A percentile compares a stretch with the other conserved stretches of the same genome.
These are phyloP conservation scores for Scaptomyza reducta DNA, from an alignment of 2,888 invertebrate genomes.

Conservation along the genomic window DNA sequence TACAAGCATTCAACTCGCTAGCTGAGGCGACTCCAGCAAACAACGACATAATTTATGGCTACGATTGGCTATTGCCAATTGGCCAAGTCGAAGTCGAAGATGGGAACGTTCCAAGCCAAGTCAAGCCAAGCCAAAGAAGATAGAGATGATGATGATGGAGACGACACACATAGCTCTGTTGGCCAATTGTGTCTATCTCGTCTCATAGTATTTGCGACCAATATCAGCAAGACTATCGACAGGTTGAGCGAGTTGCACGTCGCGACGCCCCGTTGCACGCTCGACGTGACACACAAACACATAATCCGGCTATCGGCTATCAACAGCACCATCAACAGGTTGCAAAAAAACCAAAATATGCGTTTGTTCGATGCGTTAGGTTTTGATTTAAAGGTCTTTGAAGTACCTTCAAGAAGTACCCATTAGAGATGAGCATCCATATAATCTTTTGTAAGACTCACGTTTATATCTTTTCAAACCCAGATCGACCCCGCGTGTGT, in stretches of 20 bases:
- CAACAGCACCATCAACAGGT: constrained; percentile 41
- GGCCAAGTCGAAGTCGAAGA: constrained; percentile 33
- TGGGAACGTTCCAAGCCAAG: constrained; percentile 36
- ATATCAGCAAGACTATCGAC: constrained; percentile 57
- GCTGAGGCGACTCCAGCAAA: constrained; percentile 22
- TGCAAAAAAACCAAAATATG: constrained; percentile 49
- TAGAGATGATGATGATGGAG: constrained; percentile 34
- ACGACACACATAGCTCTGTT: constrained; percentile 60
- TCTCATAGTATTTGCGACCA: constrained; percentile 3
- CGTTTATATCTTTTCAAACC: too few species aligned
- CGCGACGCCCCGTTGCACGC: constrained; percentile 37
- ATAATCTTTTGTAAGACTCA: too few species aligned
- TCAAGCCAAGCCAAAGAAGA: neutral
- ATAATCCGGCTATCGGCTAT: constrained; percentile 36
- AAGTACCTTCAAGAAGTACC: constrained; percentile 15
- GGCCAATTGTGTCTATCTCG: constrained; percentile 41
- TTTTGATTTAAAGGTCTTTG: constrained; percentile 18
- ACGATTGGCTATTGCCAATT: constrained; percentile 53
- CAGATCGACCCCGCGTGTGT: neutral
- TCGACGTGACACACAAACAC: constrained; percentile 63
- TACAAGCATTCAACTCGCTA: constrained; percentile 5
- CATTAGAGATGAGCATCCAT: constrained; percentile 2
- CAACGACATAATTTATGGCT: constrained; percentile 76
- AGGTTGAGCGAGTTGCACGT: constrained; percentile 71
- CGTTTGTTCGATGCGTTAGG: constrained; percentile 37